Evolutionary conservation across 2,797 vertebrate genomes (phyloP), one percentile per base, ranked within the genome.

Genomic region (Chloroceryle inda): DNA sequence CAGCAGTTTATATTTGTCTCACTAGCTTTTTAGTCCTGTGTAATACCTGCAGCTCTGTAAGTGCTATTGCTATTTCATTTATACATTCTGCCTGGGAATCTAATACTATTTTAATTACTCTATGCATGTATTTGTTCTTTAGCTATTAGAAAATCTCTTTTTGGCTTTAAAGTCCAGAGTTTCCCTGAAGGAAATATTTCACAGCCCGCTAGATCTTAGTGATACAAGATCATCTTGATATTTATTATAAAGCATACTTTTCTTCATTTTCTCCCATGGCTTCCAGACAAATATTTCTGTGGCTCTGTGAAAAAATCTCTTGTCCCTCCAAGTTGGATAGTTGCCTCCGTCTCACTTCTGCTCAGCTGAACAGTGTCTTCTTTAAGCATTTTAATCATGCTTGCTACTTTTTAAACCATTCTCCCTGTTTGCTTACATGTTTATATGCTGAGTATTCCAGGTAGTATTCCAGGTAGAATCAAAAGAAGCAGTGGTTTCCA

Each of bases 211-310:
- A 91, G 85, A 58, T 88, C 49, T 72, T 64, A 66, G 42, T 75
- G 87, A 66, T 68, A 80, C 42, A 84, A 69, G 62, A 91, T 86
- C 5, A 0, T 53, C 47, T 76, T 81, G 69, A 31, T 92, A 78
- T 81, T 81, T 80, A 61, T 72, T 88, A 37, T 78, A 68, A 85
- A 72, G 49, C 68, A 68, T 73, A 18, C 18, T 94, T 91, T 87
- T 76, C 68, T 89, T 91, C 13, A 63, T 96, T 89, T 95, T 81
- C 66, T 86, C 38, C 45, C 58, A 31, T 78, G 78, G 49, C 82
- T 94, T 89, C 47, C 47, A 85, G 86, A 87, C 40, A 92, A 93
- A 72, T 50, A 75, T 89, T 95, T 94, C 58, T 92, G 68, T 89
- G 62, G 62, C 38, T 85, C 50, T 45, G 35, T 29, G 19, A 83